Evolutionary conservation across 2,888 invertebrate species (phyloP).

Genomic region (Chymomyza caudatula): DNA sequence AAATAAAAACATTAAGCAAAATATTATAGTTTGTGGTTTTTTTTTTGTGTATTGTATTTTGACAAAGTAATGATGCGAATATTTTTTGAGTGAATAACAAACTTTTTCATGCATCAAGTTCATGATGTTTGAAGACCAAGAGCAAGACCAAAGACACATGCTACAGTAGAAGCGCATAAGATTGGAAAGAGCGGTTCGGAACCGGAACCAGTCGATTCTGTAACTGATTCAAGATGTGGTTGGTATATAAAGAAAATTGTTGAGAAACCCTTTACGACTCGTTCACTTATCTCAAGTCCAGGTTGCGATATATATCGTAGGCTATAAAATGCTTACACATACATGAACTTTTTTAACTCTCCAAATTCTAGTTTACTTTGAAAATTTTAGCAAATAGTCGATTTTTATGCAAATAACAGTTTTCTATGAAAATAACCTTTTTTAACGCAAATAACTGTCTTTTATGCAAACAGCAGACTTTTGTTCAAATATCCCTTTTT

Average conservation of each 20-base stretch:
- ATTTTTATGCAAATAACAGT: neutral
- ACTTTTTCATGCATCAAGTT: conserved; percentile 63
- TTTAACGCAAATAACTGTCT: neutral
- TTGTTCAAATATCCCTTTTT: too few species aligned
- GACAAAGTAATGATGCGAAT: conserved; percentile 61
- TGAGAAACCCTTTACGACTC: neutral
- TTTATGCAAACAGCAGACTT: neutral
- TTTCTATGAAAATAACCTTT: neutral
- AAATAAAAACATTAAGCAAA: conserved; percentile 41
- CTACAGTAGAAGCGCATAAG: neutral
- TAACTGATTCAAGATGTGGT: too few species aligned
- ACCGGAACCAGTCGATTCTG: too few species aligned
- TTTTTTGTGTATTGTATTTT: conserved; percentile 36
- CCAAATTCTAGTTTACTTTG: too few species aligned
- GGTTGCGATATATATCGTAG: too few species aligned
- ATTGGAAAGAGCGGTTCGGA: neutral
- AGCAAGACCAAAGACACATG: neutral
- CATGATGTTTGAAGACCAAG: conserved; percentile 29
- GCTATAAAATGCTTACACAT: too few species aligned
- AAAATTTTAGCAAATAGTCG: too few species aligned
- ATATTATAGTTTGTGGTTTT: conserved; percentile 35
- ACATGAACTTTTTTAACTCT: too few species aligned
- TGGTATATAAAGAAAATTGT: neutral
- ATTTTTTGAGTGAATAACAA: conserved; percentile 44
- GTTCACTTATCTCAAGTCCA: too few species aligned